Conservation (phyloP, 2,797 vertebrate genomes). For the Petrocephalus schoutedeni region DNA sequence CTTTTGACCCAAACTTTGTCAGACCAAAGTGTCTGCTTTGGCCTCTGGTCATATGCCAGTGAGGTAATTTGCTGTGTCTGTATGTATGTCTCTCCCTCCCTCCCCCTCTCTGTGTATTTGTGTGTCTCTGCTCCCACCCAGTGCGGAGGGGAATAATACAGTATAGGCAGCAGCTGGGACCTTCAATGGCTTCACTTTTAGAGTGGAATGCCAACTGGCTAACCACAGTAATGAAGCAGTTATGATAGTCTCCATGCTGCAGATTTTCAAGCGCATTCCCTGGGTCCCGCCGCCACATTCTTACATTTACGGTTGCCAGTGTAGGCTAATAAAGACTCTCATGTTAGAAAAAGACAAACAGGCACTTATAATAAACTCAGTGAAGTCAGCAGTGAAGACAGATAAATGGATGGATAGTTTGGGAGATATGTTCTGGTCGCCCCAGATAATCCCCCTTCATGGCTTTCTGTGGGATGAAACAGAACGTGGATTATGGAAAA, state of each 20-base stretch:
- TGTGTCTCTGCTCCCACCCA: constrained; percentile 35
- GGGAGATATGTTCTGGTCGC: neutral
- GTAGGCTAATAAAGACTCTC: constrained; percentile 42
- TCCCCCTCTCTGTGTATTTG: constrained; percentile 27
- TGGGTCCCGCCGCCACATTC: constrained; percentile 52
- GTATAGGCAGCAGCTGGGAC: constrained; percentile 46
- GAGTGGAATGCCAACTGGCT: constrained; percentile 29
- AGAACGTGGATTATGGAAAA: neutral
- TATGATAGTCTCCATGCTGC: constrained; percentile 44
- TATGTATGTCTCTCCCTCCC: constrained; percentile 19
- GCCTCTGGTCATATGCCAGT: neutral
- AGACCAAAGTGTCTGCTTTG: neutral
- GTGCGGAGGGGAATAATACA: constrained; percentile 45
- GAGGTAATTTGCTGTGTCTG: constrained; percentile 17
- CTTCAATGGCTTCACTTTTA: constrained; percentile 41
- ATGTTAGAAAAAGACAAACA: neutral
- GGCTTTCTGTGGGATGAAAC: neutral
- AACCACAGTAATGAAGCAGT: constrained; percentile 49
- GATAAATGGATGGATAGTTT: neutral
- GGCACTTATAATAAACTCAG: neutral
- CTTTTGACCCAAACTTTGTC: neutral
- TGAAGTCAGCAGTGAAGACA: neutral
- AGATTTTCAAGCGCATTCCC: constrained; percentile 58
- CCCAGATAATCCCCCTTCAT: neutral
- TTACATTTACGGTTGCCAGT: constrained; percentile 62